Base-by-base conservation (phyloP, 2,797 vertebrate genomes). In the Thripadectes ignobilis region DNA sequence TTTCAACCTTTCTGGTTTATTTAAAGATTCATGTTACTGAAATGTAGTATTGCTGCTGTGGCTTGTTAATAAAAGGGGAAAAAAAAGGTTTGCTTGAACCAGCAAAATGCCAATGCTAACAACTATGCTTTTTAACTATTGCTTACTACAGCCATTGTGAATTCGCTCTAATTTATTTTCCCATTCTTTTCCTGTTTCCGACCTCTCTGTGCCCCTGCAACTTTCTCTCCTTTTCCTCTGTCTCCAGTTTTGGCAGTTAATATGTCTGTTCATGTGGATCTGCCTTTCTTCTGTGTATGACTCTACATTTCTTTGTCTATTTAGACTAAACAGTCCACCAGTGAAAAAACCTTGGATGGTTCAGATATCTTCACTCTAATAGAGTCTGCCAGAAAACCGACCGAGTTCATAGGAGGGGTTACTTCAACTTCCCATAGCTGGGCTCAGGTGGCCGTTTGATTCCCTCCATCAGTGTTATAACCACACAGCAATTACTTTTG, bases 311-410 rank as follows among this genome's bases (percentile, higher is more conserved):
- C 97, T 98, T 92, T 98, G 95, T 98, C 94, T 96, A n/a, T 97
- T 98, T 98, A 99, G 99, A 99, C 98, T 89, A 99, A 99, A 90
- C 98, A 99, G 46, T 97, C 98, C 95, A 98, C 98, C 95, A 96
- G 97, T 96, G 98, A 99, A 98, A 99, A 99, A 98, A 98, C 98
- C 96, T 84, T 99, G 98, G 98, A 97, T 91, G 97, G 97, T 93
- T 98, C 98, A 92, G 98, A 98, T 95, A 98, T 98, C 98, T 98
- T 98, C 79, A 99, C 98, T 98, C 98, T 97, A 39, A 96, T 98
- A 98, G 96, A 98, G 66, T 97, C 98, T 22, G 97, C 97, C 91
- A 99, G 99, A 95, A 98, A 97, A 96, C 98, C 97, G 54, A 98
- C 98, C 97, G 98, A 97, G 96, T 98, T 98, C 98, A 98, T 98